Evolutionary conservation across 2,113 vertebrate species (phyloP), one percentile per base, ranked within the genome.

Genomic region (Saguinus imperator): DNA sequence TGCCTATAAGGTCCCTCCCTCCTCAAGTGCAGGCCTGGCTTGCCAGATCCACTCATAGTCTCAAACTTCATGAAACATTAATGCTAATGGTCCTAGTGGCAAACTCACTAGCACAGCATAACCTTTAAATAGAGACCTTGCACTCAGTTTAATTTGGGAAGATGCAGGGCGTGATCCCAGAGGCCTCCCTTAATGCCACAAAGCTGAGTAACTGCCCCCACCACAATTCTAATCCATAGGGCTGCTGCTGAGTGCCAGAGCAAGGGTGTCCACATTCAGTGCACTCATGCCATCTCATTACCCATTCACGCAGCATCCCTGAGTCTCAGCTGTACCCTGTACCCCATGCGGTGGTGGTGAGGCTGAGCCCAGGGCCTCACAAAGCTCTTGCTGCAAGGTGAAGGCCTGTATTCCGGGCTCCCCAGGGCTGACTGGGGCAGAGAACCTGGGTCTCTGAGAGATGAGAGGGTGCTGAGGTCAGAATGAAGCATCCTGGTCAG

Each of bases 51-150:
- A 68, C 82, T 75, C 0, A 0, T 75, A 61, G 92, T 90, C 97
- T 97, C 83, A 1, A 27, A 96, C 95, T 92, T 97, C 97, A 97
- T 95, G 95, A 97, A 98, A 89, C 97, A 94, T 98, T 77, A 97
- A 97, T 29, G 1, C 95, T 96, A 97, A 98, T 72, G 97, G 97
- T 94, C 89, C 84, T 96, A 80, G 35, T 94, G 95, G 98, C 88
- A 80, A 86, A 96, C 98, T 97, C 89, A 93, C 97, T 96, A 95
- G 86, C 3, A 97, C 76, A 94, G 98, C 32, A 68, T 12, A 52
- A n/a, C 21, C 90, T 91, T 83, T 85, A 84, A 37, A 81, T 3
- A 70, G 90, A 85, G n/a, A 32, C 57, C 0, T 3, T n/a, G 70
- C 14, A 17, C 23, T 23, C 12, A 0, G 90, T 89, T 70, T 76